Evolutionary conservation across 2,888 invertebrate species (phyloP).

Genomic region (Teleiodes luculella): DNA sequence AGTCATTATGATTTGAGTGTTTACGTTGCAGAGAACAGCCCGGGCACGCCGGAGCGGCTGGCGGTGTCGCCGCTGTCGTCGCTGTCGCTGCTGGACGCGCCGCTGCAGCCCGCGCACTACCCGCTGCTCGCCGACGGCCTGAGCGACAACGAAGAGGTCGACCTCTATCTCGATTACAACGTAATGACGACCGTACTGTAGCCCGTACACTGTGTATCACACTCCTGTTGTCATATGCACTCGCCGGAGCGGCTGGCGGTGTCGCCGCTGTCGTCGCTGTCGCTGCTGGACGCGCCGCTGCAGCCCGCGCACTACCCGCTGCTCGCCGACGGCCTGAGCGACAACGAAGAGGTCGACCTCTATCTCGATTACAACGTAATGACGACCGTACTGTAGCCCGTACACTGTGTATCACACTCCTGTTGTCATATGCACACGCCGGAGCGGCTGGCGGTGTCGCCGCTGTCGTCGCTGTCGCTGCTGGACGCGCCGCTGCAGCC

Average conservation of each 20-base stretch:
- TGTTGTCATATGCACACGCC: too few species aligned
- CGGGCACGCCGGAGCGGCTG: constrained; percentile 28
- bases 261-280: constrained; percentile 32
- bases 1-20: not conserved
- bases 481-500: constrained; percentile 31
- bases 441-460: constrained; percentile 30
- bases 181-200: constrained; percentile 35
- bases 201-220: not conserved
- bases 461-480: constrained; percentile 32
- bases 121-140: constrained; percentile 52
- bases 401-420: too few species aligned
- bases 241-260: constrained; percentile 29
- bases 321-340: constrained; percentile 61
- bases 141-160: constrained; percentile 64
- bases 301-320: constrained; percentile 38
- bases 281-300: constrained; percentile 33
- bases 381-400: not conserved
- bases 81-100: constrained; percentile 31
- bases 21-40: not conserved
- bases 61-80: constrained; percentile 32
- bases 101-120: constrained; percentile 42
- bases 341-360: constrained; percentile 61
- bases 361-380: constrained; percentile 63
- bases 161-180: constrained; percentile 60
- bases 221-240: too few species aligned